A percentile compares a stretch with the other conserved stretches of the same genome.
Conservation (phyloP, 2,888 invertebrate species). For the Junonia oenone region DNA sequence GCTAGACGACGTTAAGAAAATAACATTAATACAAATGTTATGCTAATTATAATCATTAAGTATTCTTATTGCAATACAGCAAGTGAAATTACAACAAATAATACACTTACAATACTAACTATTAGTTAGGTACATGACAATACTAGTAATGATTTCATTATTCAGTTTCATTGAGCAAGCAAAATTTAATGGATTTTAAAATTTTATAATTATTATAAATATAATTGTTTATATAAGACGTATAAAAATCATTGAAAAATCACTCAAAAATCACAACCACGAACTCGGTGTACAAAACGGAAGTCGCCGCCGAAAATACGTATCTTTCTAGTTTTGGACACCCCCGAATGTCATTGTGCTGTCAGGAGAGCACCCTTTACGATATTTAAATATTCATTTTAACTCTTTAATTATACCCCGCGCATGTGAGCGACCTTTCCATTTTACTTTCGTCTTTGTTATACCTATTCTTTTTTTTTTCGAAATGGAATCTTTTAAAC, state of each 20-base stretch:
- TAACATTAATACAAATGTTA: no score
- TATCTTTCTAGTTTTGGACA: constrained; percentile 66
- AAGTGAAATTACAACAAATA: no score
- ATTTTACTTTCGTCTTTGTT: constrained; percentile 50
- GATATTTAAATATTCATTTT: constrained; percentile 76
- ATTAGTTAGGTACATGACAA: no score
- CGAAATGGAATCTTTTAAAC: constrained; percentile 38
- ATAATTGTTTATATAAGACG: background rate
- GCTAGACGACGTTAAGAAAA: no score
- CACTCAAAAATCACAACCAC: background rate
- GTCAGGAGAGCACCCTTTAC: constrained; percentile 57
- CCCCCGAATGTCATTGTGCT: constrained; percentile 71
- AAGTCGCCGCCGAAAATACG: constrained; percentile 68
- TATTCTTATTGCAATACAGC: no score
- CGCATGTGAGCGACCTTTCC: constrained; percentile 63
- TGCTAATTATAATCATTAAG: no score
- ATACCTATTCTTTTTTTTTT: constrained; percentile 27
- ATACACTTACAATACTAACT: no score
- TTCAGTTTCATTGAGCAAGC: background rate
- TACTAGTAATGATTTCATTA: no score
- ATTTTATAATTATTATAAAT: no score
- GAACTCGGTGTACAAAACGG: constrained; percentile 44
- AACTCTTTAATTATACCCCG: constrained; percentile 74
- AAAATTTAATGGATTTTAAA: no score
- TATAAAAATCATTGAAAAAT: background rate